Evolutionary conservation across 2,888 invertebrate species (phyloP).

Genomic region (Ophion costatus): DNA sequence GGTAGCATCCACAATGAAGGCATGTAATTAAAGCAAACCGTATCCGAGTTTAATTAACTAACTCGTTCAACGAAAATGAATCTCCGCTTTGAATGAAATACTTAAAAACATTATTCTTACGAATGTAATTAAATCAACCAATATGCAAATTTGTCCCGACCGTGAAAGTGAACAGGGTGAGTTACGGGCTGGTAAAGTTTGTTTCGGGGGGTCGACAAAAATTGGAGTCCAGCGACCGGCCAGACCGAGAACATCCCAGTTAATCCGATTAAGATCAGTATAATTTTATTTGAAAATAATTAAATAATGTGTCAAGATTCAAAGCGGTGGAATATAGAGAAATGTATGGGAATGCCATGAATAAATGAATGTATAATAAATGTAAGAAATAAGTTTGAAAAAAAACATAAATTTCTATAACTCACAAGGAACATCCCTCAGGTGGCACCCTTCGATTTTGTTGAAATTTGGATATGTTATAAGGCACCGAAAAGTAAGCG

Average conservation of each 20-base stretch:
- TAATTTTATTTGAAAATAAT: not conserved
- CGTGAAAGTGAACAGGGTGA: not conserved
- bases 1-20: not conserved
- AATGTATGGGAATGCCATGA: not conserved
- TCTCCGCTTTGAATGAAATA: constrained; percentile 1
- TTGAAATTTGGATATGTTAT: too few relatives aligned
- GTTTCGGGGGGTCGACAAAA: not conserved
- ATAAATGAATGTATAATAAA: not conserved
- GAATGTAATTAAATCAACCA: constrained; percentile 1
- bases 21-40: constrained; percentile 1
- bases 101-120: constrained; percentile 9
- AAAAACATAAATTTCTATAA: not conserved
- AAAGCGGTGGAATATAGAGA: not conserved
- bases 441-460: too few relatives aligned
- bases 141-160: constrained; percentile 11
- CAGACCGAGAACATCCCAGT: not conserved
- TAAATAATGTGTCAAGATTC: not conserved
- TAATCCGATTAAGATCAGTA: not conserved
- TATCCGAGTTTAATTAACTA: constrained; percentile 3
- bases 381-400: not conserved
- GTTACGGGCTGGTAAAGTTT: not conserved
- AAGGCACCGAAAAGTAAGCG: too few relatives aligned
- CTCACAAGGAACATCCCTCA: too few relatives aligned
- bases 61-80: constrained; percentile 11
- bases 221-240: not conserved